These are phyloP conservation scores for Macrophya annulata DNA, from an alignment of 2,888 invertebrate species.

Conservation along the genomic window DNA sequence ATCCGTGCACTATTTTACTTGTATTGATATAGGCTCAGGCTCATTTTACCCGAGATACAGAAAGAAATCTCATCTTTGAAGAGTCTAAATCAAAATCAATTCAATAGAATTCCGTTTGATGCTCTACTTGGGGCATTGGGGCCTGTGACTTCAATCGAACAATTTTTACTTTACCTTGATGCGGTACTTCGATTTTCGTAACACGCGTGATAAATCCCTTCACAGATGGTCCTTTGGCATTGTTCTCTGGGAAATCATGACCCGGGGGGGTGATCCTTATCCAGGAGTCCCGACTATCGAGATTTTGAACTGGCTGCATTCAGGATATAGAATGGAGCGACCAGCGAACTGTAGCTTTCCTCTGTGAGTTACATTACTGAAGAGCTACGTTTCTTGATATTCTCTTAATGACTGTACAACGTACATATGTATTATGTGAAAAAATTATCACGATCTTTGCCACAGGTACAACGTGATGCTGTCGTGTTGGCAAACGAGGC, in stretches of 20 bases:
- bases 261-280: constrained; percentile 91
- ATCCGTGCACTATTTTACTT: not conserved
- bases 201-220: not conserved
- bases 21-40: not conserved
- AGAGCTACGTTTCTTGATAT: not conserved
- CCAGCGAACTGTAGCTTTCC: constrained; percentile 88
- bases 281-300: constrained; percentile 87
- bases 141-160: not conserved
- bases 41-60: not conserved
- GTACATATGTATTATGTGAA: too few species aligned
- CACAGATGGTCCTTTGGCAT: constrained; percentile 94
- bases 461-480: not conserved
- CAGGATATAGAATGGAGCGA: constrained; percentile 90
- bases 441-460: not conserved
- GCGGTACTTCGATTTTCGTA: constrained; percentile 43
- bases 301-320: constrained; percentile 85
- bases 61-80: not conserved
- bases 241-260: constrained; percentile 92
- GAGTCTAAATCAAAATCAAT: not conserved
- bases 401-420: not conserved
- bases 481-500: too few species aligned
- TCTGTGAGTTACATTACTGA: constrained; percentile 83
- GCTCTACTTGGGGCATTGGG: not conserved
- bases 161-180: constrained; percentile 19
- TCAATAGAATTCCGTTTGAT: not conserved